phyloP scores from a whole-genome alignment of 2,113 vertebrate species.

The Phalacrocorax brasilianus region DNA sequence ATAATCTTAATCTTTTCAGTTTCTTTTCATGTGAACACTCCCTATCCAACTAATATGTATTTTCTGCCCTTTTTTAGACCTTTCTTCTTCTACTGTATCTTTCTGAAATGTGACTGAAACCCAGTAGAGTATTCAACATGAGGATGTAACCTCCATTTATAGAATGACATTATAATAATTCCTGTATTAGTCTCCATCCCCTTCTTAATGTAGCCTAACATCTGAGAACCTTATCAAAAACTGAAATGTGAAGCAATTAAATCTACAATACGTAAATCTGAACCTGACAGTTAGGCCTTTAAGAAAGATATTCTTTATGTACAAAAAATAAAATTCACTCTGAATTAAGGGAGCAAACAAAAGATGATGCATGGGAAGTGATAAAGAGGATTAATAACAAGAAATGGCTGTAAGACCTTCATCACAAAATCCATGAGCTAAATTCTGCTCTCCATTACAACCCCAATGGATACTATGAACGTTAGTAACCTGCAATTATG shows the following conservation, averaged over 20 bases:
- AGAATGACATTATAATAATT: slow-evolving; percentile 61
- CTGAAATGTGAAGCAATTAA: slow-evolving; percentile 68
- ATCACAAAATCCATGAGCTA: slow-evolving; percentile 56
- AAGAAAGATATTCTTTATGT: slow-evolving; percentile 42
- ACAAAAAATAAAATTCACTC: slow-evolving; percentile 51
- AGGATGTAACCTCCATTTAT: slow-evolving; percentile 54
- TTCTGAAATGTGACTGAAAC: slow-evolving; percentile 43
- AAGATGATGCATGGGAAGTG: slow-evolving; percentile 47
- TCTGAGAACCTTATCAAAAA: slow-evolving; percentile 62
- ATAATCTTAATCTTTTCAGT: slow-evolving; percentile 53
- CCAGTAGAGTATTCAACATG: slow-evolving; percentile 3
- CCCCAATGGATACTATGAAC: slow-evolving; percentile 60
- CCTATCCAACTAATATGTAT: slow-evolving; percentile 43
- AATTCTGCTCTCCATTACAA: slow-evolving; percentile 59
- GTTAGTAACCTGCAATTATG: slow-evolving; percentile 65
- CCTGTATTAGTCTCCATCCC: slow-evolving; percentile 38
- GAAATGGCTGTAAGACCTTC: slow-evolving; percentile 51
- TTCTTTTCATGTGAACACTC: slow-evolving; percentile 48
- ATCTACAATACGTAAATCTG: slow-evolving; percentile 51
- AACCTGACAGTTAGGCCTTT: slow-evolving; percentile 37
- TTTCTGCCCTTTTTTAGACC: slow-evolving; percentile 55
- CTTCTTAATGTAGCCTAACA: slow-evolving; percentile 51
- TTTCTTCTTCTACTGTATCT: slow-evolving; percentile 24
- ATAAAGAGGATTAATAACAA: slow-evolving; percentile 65
- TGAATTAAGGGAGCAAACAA: slow-evolving; percentile 64